Percentiles rank a stretch among this genome's conserved stretches.
These are phyloP conservation scores for Anoplopoma fimbria DNA, from an alignment of 2,113 vertebrate species.

Conservation along the genomic window DNA sequence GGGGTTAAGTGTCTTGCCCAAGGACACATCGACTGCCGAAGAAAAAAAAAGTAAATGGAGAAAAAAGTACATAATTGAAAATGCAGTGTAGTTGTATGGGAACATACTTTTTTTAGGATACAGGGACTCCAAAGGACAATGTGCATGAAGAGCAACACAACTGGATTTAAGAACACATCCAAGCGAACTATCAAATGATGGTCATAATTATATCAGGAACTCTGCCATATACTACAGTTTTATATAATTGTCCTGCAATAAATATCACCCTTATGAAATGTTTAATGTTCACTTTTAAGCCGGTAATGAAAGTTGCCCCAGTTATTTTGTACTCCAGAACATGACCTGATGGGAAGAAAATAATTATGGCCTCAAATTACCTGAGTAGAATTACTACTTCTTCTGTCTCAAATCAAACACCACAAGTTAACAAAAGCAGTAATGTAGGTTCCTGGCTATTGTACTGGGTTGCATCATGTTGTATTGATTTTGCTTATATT, in stretches of 20 bases:
- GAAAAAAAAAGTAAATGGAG: too few species aligned
- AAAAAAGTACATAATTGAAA: too few species aligned
- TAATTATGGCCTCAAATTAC: neutral
- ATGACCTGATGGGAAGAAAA: neutral
- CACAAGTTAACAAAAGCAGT: neutral
- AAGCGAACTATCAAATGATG: neutral
- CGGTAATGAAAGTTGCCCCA: neutral
- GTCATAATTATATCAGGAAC: neutral
- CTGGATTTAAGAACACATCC: neutral
- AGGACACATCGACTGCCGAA: too few species aligned
- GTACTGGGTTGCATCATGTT: neutral
- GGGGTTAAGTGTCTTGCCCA: too few species aligned
- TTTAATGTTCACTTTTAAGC: neutral
- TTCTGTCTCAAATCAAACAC: neutral
- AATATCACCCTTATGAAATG: neutral
- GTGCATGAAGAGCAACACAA: neutral
- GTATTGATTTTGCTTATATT: neutral
- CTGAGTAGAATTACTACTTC: neutral
- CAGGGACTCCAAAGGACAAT: neutral
- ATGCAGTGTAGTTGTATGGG: neutral
- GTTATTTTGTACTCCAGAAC: neutral
- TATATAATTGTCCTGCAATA: neutral
- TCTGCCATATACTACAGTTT: neutral
- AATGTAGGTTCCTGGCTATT: neutral
- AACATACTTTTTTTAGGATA: neutral